Evolutionary conservation across 2,888 invertebrate species (phyloP).

Genomic region (Drosophila atripex): DNA sequence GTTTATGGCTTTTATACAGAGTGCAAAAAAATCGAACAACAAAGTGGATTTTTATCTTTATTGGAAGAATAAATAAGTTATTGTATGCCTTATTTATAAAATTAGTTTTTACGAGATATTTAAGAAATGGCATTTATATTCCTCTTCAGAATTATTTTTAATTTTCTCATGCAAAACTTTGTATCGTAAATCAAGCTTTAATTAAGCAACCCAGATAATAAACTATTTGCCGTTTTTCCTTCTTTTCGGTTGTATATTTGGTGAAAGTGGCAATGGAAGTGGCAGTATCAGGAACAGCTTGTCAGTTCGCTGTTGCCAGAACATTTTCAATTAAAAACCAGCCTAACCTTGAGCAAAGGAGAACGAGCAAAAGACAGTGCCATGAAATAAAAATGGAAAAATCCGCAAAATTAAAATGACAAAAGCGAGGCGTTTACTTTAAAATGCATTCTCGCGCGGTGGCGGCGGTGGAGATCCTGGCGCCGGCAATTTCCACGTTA

Average conservation of each 20-base stretch:
- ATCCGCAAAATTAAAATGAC: slow-evolving; percentile 80
- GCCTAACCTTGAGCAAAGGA: slow-evolving; percentile 62
- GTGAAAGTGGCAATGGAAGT: slow-evolving; percentile 17
- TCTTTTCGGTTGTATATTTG: not conserved
- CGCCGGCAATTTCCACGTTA: slow-evolving; percentile 74
- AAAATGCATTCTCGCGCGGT: slow-evolving; percentile 67
- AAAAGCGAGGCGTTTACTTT: slow-evolving; percentile 75
- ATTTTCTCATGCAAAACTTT: not conserved
- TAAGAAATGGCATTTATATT: too few species aligned
- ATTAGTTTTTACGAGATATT: too few species aligned
- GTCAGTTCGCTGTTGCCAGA: slow-evolving; percentile 51
- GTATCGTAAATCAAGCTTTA: not conserved
- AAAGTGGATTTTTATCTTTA: not conserved
- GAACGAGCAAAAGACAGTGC: slow-evolving; percentile 54
- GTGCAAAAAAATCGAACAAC: not conserved
- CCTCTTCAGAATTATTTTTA: not conserved
- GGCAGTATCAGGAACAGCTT: slow-evolving; percentile 44
- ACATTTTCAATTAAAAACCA: slow-evolving; percentile 74
- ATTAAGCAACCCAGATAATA: not conserved
- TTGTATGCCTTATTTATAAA: too few species aligned
- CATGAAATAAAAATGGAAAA: slow-evolving; percentile 70
- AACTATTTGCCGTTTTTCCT: not conserved
- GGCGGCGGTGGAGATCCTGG: slow-evolving; percentile 22
- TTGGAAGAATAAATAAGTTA: not conserved
- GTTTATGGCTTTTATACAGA: slow-evolving; percentile 7